phyloP scores from a whole-genome alignment of 2,113 vertebrate genomes.

The Cryptomyrus ogoouensis region DNA sequence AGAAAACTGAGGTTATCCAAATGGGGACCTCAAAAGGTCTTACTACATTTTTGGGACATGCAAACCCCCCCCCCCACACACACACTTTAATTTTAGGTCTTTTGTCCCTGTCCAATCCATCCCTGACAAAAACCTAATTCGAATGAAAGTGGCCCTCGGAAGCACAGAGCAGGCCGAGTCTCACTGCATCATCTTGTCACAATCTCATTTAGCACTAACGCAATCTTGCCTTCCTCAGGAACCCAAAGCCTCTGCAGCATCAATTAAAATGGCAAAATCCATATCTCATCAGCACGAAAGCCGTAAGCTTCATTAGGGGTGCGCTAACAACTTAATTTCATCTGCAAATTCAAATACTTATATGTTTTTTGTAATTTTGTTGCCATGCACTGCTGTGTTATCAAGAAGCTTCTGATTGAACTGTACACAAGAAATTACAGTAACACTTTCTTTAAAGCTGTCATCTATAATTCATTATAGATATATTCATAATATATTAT shows the following conservation, averaged over 20 bases:
- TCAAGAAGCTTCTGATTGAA: not conserved
- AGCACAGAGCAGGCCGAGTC: slow-evolving; percentile 8
- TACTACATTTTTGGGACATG: too few species aligned
- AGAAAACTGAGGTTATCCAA: too few species aligned
- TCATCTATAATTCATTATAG: not conserved
- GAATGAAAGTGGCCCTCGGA: slow-evolving; percentile 12
- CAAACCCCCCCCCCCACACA: not conserved
- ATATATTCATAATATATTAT: not conserved
- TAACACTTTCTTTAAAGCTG: not conserved
- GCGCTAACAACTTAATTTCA: not conserved
- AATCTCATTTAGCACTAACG: slow-evolving; percentile 22
- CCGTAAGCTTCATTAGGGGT: not conserved
- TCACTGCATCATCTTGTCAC: slow-evolving; percentile 29
- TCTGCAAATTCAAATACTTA: not conserved
- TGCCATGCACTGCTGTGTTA: not conserved
- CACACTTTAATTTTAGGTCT: not conserved
- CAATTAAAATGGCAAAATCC: slow-evolving; percentile 18
- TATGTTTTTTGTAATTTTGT: not conserved
- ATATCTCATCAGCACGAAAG: not conserved
- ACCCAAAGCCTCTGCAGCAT: slow-evolving; percentile 9
- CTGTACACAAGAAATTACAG: not conserved
- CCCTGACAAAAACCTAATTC: slow-evolving; percentile 20
- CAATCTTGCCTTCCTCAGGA: not conserved
- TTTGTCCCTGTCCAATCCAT: slow-evolving; percentile 13
- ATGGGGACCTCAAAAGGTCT: too few species aligned